phyloP scores from a whole-genome alignment of 1,140 invertebrate genomes.

The Ceratosolen solmsi region DNA sequence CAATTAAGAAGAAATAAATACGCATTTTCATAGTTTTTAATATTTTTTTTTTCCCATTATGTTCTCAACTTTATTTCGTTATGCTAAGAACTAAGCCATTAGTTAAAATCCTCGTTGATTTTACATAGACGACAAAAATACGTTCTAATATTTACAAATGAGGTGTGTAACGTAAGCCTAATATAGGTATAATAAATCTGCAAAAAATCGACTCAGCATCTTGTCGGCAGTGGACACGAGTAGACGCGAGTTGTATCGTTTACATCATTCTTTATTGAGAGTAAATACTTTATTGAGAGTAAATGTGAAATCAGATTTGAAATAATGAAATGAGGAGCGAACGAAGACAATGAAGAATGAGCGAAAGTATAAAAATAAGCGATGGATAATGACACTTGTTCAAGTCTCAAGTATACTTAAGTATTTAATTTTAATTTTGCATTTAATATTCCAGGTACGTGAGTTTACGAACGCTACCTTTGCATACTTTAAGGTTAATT shows the following conservation, averaged over 20 bases:
- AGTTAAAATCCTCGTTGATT: constrained; percentile 68
- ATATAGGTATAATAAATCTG: constrained; percentile 59
- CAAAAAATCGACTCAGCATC: constrained; percentile 53
- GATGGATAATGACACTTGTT: not conserved
- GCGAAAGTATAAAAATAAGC: not conserved
- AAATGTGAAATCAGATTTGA: constrained; percentile 56
- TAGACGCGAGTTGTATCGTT: constrained; percentile 44
- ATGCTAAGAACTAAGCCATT: constrained; percentile 67
- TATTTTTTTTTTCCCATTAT: constrained; percentile 55
- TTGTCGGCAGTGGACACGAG: constrained; percentile 51
- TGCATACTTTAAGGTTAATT: too few species aligned
- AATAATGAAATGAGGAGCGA: constrained; percentile 24
- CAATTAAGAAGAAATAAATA: constrained; percentile 23
- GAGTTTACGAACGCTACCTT: too few species aligned
- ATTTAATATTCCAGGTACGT: too few species aligned
- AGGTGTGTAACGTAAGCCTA: constrained; percentile 71
- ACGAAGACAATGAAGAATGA: not conserved
- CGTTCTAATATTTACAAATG: constrained; percentile 73
- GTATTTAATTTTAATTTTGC: too few species aligned
- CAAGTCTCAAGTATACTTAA: too few species aligned
- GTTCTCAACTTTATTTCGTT: constrained; percentile 62
- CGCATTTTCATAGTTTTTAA: constrained; percentile 38
- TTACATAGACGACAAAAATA: constrained; percentile 70
- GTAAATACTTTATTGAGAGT: constrained; percentile 40
- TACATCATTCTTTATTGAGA: constrained; percentile 49